Evolutionary conservation across 2,113 vertebrate genomes (phyloP).

Genomic region (Stigmatopora argus): DNA sequence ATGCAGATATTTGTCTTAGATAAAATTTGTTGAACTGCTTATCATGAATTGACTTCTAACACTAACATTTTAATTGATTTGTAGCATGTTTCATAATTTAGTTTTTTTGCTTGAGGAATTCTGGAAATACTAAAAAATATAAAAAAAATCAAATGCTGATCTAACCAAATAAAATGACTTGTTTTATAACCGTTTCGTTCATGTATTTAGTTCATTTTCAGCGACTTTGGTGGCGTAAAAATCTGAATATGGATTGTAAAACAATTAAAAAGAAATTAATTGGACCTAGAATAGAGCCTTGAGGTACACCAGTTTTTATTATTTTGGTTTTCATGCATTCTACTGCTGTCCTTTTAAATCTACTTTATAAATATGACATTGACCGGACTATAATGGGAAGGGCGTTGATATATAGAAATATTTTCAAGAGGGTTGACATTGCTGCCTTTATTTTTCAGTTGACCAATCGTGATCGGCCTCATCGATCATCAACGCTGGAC

Average conservation of each 20-base stretch:
- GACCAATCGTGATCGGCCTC: conserved; percentile 1
- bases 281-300: too few relatives aligned
- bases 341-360: too few relatives aligned
- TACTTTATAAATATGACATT: too few relatives aligned
- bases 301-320: too few relatives aligned
- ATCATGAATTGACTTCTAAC: not conserved
- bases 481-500: conserved; percentile 16
- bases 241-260: too few relatives aligned
- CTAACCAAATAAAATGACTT: too few relatives aligned
- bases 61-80: not conserved
- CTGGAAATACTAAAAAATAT: not conserved
- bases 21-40: not conserved
- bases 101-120: not conserved
- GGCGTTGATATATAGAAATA: not conserved
- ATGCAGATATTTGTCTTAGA: not conserved
- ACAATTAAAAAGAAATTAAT: too few relatives aligned
- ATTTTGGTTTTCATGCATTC: too few relatives aligned
- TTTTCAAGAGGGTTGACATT: not conserved
- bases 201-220: too few relatives aligned
- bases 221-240: too few relatives aligned
- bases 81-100: not conserved
- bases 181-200: too few relatives aligned
- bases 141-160: too few relatives aligned
- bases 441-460: conserved; percentile 10
- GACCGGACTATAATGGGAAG: not conserved